Percentiles rank a stretch among this genome's conserved stretches.
Evolutionary conservation across 2,888 invertebrate species (phyloP).

Genomic region (Apocheima hispidaria): DNA sequence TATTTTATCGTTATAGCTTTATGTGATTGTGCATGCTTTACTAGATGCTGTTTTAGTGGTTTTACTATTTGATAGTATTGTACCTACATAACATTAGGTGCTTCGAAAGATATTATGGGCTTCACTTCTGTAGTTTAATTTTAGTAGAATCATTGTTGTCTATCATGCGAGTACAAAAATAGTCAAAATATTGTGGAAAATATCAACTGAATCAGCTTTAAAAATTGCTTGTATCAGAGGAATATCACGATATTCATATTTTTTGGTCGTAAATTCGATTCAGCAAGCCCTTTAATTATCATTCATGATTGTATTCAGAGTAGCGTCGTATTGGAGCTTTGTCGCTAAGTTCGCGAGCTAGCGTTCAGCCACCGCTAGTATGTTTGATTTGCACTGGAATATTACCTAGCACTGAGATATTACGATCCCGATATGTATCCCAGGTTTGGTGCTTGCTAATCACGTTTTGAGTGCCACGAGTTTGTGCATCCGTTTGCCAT

Average conservation of each 20-base stretch:
- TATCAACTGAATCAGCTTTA: constrained; percentile 28
- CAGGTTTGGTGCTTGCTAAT: constrained; percentile 52
- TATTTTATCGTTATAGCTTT: background rate
- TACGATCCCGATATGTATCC: constrained; percentile 37
- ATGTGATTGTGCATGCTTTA: constrained; percentile 4
- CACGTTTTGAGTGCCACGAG: constrained; percentile 54
- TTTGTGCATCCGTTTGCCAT: constrained; percentile 54
- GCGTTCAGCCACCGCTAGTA: constrained; percentile 58
- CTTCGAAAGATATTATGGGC: background rate
- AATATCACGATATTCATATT: constrained; percentile 80
- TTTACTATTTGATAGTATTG: background rate
- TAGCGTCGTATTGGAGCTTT: constrained; percentile 41
- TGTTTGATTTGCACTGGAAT: constrained; percentile 68
- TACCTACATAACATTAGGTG: background rate
- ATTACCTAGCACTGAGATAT: constrained; percentile 53
- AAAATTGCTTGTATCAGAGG: constrained; percentile 41
- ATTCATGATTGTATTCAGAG: constrained; percentile 48
- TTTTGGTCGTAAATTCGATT: constrained; percentile 63
- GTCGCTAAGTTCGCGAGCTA: constrained; percentile 33
- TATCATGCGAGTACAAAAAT: too few species aligned
- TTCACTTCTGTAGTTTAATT: constrained; percentile 4
- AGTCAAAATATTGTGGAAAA: background rate
- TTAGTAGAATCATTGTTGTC: constrained; percentile 2
- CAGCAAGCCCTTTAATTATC: constrained; percentile 38
- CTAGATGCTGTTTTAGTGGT: background rate